These are phyloP conservation scores for Dicrurus megarhynchus DNA, from an alignment of 2,113 vertebrate species.

Conservation along the genomic window DNA sequence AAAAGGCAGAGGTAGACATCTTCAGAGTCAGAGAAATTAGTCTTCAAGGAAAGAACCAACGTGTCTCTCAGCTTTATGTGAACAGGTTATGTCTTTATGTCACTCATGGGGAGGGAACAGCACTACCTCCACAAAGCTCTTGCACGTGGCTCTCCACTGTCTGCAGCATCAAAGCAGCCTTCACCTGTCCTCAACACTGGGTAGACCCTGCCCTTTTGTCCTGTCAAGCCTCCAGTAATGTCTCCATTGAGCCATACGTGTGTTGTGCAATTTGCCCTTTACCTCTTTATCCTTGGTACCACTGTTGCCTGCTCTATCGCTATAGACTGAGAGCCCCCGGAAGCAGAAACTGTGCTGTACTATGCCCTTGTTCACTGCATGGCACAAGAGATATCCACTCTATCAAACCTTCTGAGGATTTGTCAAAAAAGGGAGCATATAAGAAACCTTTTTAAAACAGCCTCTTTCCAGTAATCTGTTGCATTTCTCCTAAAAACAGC, in stretches of 20 bases:
- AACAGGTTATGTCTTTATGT: not conserved
- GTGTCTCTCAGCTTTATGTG: not conserved
- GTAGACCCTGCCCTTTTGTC: not conserved
- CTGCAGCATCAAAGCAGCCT: not conserved
- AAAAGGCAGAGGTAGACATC: constrained; percentile 35
- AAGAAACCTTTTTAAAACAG: not conserved
- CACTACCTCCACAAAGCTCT: not conserved
- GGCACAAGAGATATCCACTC: not conserved
- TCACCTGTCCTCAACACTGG: not conserved
- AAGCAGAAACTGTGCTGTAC: not conserved
- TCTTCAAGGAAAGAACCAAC: not conserved
- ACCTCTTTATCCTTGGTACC: not conserved
- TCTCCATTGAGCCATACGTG: not conserved
- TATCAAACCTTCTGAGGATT: not conserved
- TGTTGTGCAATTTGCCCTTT: not conserved
- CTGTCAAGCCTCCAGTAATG: not conserved
- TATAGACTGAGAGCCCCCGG: not conserved
- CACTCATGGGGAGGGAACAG: not conserved
- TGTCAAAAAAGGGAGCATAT: not conserved
- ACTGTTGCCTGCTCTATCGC: not conserved
- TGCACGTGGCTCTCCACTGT: not conserved
- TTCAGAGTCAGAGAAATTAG: constrained; percentile 22
- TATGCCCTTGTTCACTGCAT: not conserved
- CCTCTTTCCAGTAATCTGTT: not conserved
- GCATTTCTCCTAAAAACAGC: not conserved